A percentile compares a stretch with the other conserved stretches of the same genome.
Evolutionary conservation across 2,113 vertebrate species (phyloP).

Genomic region (Danionella cerebrum): DNA sequence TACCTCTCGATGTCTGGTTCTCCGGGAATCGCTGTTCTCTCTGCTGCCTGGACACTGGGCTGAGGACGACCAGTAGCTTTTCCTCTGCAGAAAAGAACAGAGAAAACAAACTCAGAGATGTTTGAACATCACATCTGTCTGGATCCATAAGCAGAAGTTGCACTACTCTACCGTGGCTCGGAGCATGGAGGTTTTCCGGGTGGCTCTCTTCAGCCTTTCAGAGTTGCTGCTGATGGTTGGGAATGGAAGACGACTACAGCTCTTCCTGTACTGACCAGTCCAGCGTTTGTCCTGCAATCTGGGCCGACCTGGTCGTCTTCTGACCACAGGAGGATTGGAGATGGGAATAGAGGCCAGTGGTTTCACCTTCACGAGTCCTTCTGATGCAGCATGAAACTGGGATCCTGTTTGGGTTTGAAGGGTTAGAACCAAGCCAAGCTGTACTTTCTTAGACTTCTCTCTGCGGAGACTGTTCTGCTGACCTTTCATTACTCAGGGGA

Average conservation of each 20-base stretch:
- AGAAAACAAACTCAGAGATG: neutral
- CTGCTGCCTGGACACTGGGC: constrained; percentile 62
- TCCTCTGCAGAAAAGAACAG: constrained; percentile 56
- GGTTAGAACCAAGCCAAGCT: neutral
- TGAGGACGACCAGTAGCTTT: constrained; percentile 67
- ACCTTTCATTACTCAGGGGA: no score
- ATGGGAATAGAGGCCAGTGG: constrained; percentile 55
- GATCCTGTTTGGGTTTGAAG: constrained; percentile 61
- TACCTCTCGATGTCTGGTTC: constrained; percentile 66
- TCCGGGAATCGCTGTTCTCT: constrained; percentile 69
- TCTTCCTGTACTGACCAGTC: constrained; percentile 53
- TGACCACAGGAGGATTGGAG: constrained; percentile 61
- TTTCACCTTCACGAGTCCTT: constrained; percentile 87
- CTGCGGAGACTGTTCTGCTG: no score
- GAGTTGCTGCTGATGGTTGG: constrained; percentile 66
- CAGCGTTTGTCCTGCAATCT: constrained; percentile 61
- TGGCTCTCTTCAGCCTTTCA: constrained; percentile 82
- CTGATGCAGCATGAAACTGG: constrained; percentile 54
- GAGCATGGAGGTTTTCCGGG: constrained; percentile 71
- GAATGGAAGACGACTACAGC: constrained; percentile 60
- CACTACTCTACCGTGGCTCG: constrained; percentile 48
- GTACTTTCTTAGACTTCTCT: no score
- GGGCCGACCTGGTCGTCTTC: constrained; percentile 52
- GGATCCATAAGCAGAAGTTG: no score
- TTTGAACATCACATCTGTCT: neutral